A percentile compares a stretch with the other conserved stretches of the same genome.
These are phyloP conservation scores for Labeo catla DNA, from an alignment of 2,113 vertebrate species.

Conservation along the genomic window DNA sequence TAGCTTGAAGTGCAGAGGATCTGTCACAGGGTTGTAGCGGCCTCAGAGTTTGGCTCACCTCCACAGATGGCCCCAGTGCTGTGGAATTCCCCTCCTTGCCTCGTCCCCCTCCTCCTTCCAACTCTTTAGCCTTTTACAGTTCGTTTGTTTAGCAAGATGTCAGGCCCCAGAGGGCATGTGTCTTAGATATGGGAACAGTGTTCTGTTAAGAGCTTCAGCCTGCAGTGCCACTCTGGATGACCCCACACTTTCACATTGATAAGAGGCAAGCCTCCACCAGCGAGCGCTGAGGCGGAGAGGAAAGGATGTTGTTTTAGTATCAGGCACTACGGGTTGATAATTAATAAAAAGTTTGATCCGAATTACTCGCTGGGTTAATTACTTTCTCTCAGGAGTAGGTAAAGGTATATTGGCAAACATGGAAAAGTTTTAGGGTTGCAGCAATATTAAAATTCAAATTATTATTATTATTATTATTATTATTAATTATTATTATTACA, in stretches of 20 bases:
- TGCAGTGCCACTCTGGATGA: slow-evolving; percentile 68
- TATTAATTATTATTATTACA: too few relatives aligned
- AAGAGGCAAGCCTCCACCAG: slow-evolving; percentile 54
- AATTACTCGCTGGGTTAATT: background rate
- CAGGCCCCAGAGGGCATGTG: slow-evolving; percentile 75
- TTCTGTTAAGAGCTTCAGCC: slow-evolving; percentile 73
- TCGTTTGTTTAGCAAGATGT: slow-evolving; percentile 77
- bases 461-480: too few relatives aligned
- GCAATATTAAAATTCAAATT: background rate
- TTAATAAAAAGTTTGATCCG: background rate
- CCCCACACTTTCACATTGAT: slow-evolving; percentile 70
- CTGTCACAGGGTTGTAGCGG: slow-evolving; percentile 77
- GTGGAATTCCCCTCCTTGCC: slow-evolving; percentile 74
- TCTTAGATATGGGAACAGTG: slow-evolving; percentile 78
- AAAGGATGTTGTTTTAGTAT: slow-evolving; percentile 1
- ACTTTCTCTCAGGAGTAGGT: background rate
- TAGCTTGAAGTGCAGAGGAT: slow-evolving; percentile 85
- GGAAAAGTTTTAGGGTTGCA: background rate
- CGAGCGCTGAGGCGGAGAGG: background rate
- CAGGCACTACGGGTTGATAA: background rate
- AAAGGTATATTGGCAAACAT: background rate
- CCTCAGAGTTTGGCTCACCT: slow-evolving; percentile 69
- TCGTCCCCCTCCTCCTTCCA: slow-evolving; percentile 30
- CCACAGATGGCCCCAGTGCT: slow-evolving; percentile 82
- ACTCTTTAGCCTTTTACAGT: slow-evolving; percentile 76